Evolutionary conservation across 2,797 vertebrate species (phyloP).

Genomic region (Pangasius sanitwongsei): DNA sequence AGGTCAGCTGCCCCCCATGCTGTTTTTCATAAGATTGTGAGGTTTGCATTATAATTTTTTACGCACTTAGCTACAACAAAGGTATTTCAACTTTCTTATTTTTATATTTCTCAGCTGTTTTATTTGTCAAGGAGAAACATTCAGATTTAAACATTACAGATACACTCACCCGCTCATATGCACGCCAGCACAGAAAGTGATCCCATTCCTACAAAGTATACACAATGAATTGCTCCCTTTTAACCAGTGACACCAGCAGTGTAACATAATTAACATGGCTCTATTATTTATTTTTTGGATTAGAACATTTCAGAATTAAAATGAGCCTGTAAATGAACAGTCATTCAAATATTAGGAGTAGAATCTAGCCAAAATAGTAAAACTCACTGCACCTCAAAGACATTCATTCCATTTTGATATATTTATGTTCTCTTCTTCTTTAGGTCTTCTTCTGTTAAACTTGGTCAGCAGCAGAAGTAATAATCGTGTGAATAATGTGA

Average conservation of each 20-base stretch:
- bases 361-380: not conserved
- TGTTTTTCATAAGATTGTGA: not conserved
- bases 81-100: not conserved
- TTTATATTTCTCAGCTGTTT: not conserved
- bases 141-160: not conserved
- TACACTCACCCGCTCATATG: not conserved
- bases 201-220: not conserved
- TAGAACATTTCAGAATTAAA: not conserved
- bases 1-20: constrained; percentile 9
- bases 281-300: not conserved
- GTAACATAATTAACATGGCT: not conserved
- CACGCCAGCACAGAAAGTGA: not conserved
- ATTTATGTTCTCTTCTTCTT: not conserved
- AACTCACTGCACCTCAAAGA: not conserved
- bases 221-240: not conserved
- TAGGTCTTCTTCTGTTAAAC: not conserved
- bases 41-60: not conserved
- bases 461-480: not conserved
- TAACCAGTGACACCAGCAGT: not conserved
- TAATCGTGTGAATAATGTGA: not conserved
- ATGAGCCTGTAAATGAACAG: not conserved
- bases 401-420: not conserved
- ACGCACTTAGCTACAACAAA: not conserved
- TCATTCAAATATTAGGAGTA: not conserved
- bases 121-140: not conserved